Base-by-base conservation (phyloP, 1,140 invertebrate genomes). In the Odontomachus brunneus region DNA sequence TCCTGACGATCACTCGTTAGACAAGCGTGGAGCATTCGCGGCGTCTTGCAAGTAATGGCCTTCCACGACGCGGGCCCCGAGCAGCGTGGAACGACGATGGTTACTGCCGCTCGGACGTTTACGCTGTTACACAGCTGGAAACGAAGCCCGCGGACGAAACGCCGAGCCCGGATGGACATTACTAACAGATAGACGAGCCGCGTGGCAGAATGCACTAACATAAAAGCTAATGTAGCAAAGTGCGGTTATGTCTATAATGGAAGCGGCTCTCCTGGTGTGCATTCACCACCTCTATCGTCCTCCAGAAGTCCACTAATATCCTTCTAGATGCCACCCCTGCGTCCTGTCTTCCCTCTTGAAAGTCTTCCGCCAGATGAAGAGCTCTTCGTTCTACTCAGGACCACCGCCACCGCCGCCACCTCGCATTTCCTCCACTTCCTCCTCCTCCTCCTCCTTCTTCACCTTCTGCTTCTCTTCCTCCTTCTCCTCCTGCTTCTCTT, bases 191-290 rank as follows among this genome's bases (percentile, higher is more conserved):
- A 90, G 84, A 82, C 76, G 87, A 81, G 81, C 87, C 84, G 84
- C 81, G 83, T 84, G 87, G 74, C 81, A 71, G 85, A 84, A 86
- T 76, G 84, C 86, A 84, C 89, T 89, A 89, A 87, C 87, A 90
- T 90, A 90, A 90, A 90, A 90, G 89, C 88, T 90, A 90, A 90
- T 90, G 89, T 89, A 88, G 84, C 89, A 90, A 89, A 90, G 82
- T 90, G 87, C 84, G 88, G 88, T 89, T 89, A 89, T 88, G 84
- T 84, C 87, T 66, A 88, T 83, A 86, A 83, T 86, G 88, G 87
- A 84, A 89, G 83, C 67, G 17, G 83, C 59, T 80, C 76, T 82
- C 26, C 38, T 48, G 55, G 53, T 76, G 82, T 75, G 76, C 82
- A 80, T 85, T 85, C 65, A 55, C 63, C 53, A 65, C 82, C 59